phyloP scores from a whole-genome alignment of 2,113 vertebrate species.

The Malurus melanocephalus region DNA sequence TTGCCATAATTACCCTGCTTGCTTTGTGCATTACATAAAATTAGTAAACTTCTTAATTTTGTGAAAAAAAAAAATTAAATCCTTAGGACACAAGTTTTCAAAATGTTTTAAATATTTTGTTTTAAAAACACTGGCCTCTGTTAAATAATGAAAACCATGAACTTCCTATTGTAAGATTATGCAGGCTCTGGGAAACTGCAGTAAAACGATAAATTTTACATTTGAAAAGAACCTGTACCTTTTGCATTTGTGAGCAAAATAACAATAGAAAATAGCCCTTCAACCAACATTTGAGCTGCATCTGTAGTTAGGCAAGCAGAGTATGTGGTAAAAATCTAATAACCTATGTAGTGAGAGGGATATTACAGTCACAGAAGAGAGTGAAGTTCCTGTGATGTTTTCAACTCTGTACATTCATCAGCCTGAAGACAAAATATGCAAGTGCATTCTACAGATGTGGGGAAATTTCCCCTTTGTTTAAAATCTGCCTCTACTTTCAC shows the following conservation, averaged over 20 bases:
- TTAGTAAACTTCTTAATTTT: not conserved
- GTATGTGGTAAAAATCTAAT: not conserved
- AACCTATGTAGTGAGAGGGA: not conserved
- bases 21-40: not conserved
- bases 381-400: conserved; percentile 26
- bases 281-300: not conserved
- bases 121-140: not conserved
- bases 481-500: not conserved
- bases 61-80: not conserved
- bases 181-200: not conserved
- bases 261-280: not conserved
- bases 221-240: not conserved
- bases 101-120: not conserved
- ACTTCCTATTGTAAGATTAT: not conserved
- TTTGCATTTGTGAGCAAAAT: not conserved
- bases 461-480: not conserved
- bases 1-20: not conserved
- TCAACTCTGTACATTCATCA: not conserved
- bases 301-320: not conserved
- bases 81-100: not conserved
- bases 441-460: not conserved
- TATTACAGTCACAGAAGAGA: not conserved
- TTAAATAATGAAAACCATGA: not conserved
- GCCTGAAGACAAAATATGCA: not conserved
- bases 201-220: not conserved